These are phyloP conservation scores for Drosophila macrospina DNA, from an alignment of 2,888 invertebrate genomes.

Conservation along the genomic window DNA sequence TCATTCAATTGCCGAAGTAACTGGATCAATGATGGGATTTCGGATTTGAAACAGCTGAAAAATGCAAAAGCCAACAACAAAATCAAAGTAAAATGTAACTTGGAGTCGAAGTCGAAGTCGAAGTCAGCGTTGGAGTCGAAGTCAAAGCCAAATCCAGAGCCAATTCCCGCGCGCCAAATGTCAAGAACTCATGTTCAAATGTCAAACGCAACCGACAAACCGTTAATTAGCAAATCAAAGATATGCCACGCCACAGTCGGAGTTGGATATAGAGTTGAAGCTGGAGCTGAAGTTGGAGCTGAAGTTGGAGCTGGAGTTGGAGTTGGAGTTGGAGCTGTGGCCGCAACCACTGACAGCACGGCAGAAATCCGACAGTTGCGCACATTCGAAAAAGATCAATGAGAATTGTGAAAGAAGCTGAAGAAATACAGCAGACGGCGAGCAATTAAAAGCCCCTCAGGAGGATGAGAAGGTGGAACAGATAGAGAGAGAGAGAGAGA, in stretches of 20 bases:
- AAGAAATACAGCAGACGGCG: constrained; percentile 68
- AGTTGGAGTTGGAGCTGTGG: constrained; percentile 25
- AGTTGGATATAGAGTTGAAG: constrained; percentile 13
- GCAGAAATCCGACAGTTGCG: constrained; percentile 74
- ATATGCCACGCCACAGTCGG: constrained; percentile 69
- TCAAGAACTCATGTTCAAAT: constrained; percentile 83
- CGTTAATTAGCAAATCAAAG: constrained; percentile 84
- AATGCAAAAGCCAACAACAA: constrained; percentile 14
- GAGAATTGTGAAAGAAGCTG: constrained; percentile 80
- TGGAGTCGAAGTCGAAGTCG: not conserved
- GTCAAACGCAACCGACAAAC: constrained; percentile 83
- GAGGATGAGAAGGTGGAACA: not conserved
- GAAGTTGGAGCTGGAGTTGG: constrained; percentile 3
- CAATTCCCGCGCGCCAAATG: constrained; percentile 71
- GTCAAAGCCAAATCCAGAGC: constrained; percentile 20
- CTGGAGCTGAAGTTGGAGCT: constrained; percentile 8
- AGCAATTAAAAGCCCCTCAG: constrained; percentile 73
- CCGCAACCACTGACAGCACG: constrained; percentile 59
- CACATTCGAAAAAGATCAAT: constrained; percentile 82
- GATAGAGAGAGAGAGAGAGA: too few relatives aligned
- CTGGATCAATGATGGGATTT: constrained; percentile 27
- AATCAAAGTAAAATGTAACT: constrained; percentile 11
- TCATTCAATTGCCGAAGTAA: not conserved
- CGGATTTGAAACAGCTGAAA: not conserved
- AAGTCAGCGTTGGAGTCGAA: constrained; percentile 7